Evolutionary conservation across 2,888 invertebrate species (phyloP).

Genomic region (Ischnura elegans): DNA sequence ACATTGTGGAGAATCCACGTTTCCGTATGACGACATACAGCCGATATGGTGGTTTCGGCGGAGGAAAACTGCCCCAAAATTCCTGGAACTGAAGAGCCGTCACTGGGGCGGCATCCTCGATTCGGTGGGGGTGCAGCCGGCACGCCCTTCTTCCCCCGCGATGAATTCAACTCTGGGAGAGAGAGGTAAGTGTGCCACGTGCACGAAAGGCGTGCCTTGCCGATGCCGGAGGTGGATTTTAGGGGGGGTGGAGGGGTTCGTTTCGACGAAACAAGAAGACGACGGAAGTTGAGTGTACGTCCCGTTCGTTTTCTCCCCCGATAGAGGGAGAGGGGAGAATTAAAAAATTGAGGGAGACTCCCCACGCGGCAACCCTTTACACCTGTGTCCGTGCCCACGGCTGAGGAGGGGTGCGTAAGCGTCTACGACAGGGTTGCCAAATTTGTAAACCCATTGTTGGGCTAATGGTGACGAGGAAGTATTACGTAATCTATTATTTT

Average conservation of each 20-base stretch:
- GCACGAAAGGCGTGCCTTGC: not conserved
- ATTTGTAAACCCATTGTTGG: not conserved
- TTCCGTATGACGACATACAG: not conserved
- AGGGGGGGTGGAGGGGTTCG: not conserved
- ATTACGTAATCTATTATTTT: too few species aligned
- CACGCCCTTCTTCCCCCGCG: not conserved
- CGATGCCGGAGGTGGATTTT: not conserved
- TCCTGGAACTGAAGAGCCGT: not conserved
- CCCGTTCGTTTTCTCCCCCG: not conserved
- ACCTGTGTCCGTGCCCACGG: not conserved
- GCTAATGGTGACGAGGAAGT: not conserved
- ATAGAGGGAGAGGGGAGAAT: too few species aligned
- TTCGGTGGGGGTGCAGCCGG: not conserved
- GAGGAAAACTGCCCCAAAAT: not conserved
- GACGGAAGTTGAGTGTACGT: slow-evolving; percentile 12
- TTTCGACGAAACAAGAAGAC: not conserved
- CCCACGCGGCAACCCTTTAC: not conserved
- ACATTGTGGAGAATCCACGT: not conserved
- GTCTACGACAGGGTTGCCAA: not conserved
- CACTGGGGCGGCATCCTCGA: not conserved
- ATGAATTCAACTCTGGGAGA: not conserved
- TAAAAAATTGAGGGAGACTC: not conserved
- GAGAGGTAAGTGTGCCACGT: not conserved
- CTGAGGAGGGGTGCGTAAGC: too few species aligned
- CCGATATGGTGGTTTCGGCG: not conserved